Evolutionary conservation across 2,797 vertebrate species (phyloP).

Genomic region (Leucoraja ocellata): DNA sequence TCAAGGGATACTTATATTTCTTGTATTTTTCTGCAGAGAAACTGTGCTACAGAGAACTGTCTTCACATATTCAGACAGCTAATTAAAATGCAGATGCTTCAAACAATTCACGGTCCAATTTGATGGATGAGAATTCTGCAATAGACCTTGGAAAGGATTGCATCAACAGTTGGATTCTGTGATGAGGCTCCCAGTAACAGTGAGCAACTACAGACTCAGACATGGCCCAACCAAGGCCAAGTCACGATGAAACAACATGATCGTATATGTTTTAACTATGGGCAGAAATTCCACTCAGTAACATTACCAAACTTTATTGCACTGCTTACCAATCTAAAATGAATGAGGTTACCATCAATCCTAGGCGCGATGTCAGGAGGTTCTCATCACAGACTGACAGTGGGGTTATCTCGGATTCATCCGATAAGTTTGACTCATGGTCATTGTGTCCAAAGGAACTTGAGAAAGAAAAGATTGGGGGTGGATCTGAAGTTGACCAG

Average conservation of each 20-base stretch:
- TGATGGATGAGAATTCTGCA: too few relatives aligned
- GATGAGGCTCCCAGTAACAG: neutral
- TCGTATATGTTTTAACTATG: neutral
- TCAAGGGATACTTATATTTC: neutral
- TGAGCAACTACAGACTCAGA: neutral
- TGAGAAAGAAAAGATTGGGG: neutral
- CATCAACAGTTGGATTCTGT: neutral
- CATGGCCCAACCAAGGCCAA: too few relatives aligned
- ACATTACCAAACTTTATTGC: slow-evolving; percentile 37
- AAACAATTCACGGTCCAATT: neutral
- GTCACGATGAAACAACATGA: neutral
- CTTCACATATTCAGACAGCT: neutral
- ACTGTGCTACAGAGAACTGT: too few relatives aligned
- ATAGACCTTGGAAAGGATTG: neutral
- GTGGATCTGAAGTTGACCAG: neutral
- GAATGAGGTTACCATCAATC: slow-evolving; percentile 41
- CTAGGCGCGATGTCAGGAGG: slow-evolving; percentile 41
- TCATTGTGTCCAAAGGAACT: slow-evolving; percentile 15
- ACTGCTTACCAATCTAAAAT: slow-evolving; percentile 46
- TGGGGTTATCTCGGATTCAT: slow-evolving; percentile 40
- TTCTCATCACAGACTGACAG: slow-evolving; percentile 35
- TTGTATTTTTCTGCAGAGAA: neutral
- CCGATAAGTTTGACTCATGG: slow-evolving; percentile 21
- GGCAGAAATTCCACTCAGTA: too few relatives aligned
- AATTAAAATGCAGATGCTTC: neutral